phyloP scores from a whole-genome alignment of 2,797 vertebrate genomes.

The Ispidina picta region DNA sequence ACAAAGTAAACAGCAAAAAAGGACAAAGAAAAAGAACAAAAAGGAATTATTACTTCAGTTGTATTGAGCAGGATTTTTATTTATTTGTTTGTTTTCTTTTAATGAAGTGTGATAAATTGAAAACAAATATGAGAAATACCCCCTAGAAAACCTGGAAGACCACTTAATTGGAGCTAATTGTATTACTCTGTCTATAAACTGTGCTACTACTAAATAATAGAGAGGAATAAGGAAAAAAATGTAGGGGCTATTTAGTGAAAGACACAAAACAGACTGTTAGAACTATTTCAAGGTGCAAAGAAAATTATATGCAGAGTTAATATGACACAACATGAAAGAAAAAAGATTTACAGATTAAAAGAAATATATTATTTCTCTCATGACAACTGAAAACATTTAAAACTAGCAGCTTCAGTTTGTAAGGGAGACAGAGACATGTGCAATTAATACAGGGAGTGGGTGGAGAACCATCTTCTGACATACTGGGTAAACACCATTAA shows the following conservation, averaged over 20 bases:
- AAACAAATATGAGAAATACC: neutral
- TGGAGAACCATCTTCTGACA: neutral
- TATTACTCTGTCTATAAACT: neutral
- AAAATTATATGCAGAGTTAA: neutral
- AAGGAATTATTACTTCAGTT: neutral
- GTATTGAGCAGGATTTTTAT: neutral
- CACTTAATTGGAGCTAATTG: neutral
- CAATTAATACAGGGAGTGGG: constrained; percentile 4
- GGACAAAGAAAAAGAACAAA: neutral
- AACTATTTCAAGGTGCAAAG: neutral
- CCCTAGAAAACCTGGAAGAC: neutral
- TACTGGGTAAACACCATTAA: neutral
- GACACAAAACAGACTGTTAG: neutral
- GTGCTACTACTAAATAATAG: neutral
- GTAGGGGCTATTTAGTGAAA: neutral
- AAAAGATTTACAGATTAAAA: neutral
- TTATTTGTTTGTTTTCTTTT: neutral
- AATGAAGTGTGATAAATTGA: neutral
- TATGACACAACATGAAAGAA: neutral
- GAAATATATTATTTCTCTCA: neutral
- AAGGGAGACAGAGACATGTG: constrained; percentile 14
- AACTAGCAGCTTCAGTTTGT: neutral
- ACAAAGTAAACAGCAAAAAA: neutral
- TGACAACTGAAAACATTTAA: neutral
- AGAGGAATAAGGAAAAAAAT: neutral